Evolutionary conservation across 2,113 vertebrate species (phyloP).

Genomic region (Guaruba guarouba): DNA sequence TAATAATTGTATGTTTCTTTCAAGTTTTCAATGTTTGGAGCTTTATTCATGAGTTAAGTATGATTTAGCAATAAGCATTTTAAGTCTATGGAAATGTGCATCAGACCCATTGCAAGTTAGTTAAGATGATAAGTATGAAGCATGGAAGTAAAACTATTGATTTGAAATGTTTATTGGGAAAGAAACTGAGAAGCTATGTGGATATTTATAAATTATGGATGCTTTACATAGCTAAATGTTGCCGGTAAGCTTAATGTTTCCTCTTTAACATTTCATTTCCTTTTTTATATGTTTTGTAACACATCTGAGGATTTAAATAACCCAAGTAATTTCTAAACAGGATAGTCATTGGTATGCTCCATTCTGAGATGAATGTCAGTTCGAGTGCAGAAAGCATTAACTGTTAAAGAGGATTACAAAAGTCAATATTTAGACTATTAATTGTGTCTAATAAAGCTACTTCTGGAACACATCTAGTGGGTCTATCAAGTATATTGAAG

Average conservation of each 20-base stretch:
- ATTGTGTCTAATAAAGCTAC: background rate
- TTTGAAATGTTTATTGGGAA: slow-evolving; percentile 18
- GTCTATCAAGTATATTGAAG: background rate
- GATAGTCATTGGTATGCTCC: background rate
- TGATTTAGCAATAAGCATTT: background rate
- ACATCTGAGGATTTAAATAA: background rate
- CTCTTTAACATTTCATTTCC: background rate
- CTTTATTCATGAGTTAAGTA: background rate
- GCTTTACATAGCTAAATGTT: background rate
- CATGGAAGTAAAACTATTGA: background rate
- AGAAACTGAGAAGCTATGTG: background rate
- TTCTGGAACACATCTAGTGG: background rate
- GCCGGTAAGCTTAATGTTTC: background rate
- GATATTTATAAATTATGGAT: background rate
- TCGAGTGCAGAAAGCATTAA: slow-evolving; percentile 11
- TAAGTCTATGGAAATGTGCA: background rate
- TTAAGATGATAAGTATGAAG: background rate
- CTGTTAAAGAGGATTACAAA: background rate
- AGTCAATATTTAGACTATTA: slow-evolving; percentile 20
- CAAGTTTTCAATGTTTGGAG: background rate
- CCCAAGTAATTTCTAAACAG: background rate
- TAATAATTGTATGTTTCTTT: background rate
- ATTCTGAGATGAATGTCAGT: background rate
- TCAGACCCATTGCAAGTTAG: background rate
- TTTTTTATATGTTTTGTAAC: background rate